These are phyloP conservation scores for Umimayanthus kanabou DNA, from an alignment of 92 coral and sea anemone genomes.

Conservation along the genomic window DNA sequence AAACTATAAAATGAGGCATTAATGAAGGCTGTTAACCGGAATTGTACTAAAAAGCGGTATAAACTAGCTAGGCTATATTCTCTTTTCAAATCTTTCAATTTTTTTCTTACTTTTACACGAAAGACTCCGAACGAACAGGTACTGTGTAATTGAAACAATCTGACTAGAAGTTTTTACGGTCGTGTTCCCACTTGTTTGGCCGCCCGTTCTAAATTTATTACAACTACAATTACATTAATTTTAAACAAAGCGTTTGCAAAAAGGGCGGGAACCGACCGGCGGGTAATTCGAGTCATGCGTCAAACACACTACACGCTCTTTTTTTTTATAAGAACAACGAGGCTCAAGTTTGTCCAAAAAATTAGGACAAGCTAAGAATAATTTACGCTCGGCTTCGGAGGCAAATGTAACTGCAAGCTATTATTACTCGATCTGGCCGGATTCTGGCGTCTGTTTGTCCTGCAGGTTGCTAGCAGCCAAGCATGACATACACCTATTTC, in stretches of 20 bases:
- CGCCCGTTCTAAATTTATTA: conserved; percentile 21
- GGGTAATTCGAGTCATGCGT: not conserved
- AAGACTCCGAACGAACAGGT: not conserved
- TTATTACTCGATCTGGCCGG: too few species aligned
- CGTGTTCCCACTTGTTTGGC: conserved; percentile 20
- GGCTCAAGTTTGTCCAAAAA: too few species aligned
- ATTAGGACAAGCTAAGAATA: too few species aligned
- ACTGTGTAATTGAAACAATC: conserved; percentile 15
- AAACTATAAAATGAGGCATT: too few species aligned
- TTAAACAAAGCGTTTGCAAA: conserved; percentile 6
- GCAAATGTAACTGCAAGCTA: not conserved
- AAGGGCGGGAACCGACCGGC: conserved; percentile 23
- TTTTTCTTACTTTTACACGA: conserved; percentile 20
- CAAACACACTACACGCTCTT: not conserved
- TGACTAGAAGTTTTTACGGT: conserved; percentile 5
- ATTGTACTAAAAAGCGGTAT: too few species aligned
- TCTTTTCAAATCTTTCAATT: too few species aligned
- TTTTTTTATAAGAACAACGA: too few species aligned
- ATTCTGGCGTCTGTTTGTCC: too few species aligned
- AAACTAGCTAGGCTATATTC: too few species aligned
- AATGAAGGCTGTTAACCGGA: too few species aligned
- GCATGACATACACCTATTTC: too few species aligned
- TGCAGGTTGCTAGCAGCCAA: too few species aligned
- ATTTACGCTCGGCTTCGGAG: not conserved
- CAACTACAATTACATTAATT: not conserved